A percentile compares a stretch with the other conserved stretches of the same genome.
These are phyloP conservation scores for Drosophila recens DNA, from an alignment of 2,888 invertebrate species.

Conservation along the genomic window DNA sequence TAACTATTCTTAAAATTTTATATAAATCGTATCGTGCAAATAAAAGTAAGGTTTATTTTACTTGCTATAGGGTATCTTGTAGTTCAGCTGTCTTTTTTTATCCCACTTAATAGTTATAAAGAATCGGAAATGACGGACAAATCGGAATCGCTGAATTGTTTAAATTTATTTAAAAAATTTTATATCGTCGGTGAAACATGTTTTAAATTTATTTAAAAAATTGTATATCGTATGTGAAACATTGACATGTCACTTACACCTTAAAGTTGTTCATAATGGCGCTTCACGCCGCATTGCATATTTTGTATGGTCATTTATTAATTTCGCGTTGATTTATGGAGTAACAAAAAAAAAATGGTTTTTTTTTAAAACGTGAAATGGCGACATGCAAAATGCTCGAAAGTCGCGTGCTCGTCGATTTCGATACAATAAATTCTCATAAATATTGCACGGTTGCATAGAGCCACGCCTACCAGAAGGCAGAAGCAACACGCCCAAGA, in stretches of 20 bases:
- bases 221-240: constrained; percentile 19
- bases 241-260: constrained; percentile 68
- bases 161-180: constrained; percentile 35
- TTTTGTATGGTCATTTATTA: constrained; percentile 66
- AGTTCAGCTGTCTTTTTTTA: no score
- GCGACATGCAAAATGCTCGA: constrained; percentile 56
- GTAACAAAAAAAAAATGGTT: constrained; percentile 5
- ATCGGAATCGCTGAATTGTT: constrained; percentile 29
- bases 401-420: constrained; percentile 75
- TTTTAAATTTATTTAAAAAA: constrained; percentile 12
- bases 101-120: background rate
- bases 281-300: constrained; percentile 54
- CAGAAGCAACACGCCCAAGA: constrained; percentile 57
- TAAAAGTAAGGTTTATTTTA: background rate
- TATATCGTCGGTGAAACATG: background rate
- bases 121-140: background rate
- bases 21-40: background rate
- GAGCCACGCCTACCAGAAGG: constrained; percentile 27
- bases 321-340: constrained; percentile 72
- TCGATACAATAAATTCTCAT: constrained; percentile 76
- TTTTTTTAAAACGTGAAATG: constrained; percentile 13
- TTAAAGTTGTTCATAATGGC: constrained; percentile 72
- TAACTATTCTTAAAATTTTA: background rate
- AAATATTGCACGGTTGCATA: constrained; percentile 49
- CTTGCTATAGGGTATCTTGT: background rate